Percentiles rank a stretch among this genome's conserved stretches.
Evolutionary conservation across 2,888 invertebrate species (phyloP).

Genomic region (Cephonodes hylas): DNA sequence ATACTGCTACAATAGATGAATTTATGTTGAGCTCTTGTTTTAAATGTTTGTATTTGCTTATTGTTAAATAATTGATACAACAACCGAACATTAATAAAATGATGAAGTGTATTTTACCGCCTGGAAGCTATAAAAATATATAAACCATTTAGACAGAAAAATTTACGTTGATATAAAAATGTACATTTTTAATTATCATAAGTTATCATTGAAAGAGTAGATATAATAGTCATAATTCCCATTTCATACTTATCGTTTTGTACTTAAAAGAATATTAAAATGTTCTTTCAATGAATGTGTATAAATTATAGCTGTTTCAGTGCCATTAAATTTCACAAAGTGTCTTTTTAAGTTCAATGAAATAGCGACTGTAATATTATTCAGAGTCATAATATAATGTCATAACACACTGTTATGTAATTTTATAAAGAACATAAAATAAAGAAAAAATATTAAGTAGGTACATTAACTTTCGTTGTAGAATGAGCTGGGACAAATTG

Average conservation of each 20-base stretch:
- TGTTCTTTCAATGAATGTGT: not conserved
- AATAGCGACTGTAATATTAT: not conserved
- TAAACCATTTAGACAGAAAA: conserved; percentile 31
- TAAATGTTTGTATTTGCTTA: no score
- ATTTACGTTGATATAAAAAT: conserved; percentile 33
- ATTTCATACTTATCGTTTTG: conserved; percentile 10
- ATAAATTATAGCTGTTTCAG: conserved; percentile 36
- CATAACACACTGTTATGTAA: not conserved
- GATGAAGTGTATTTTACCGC: conserved; percentile 17
- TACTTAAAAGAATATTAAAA: conserved; percentile 1
- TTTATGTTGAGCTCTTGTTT: not conserved
- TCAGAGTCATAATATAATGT: not conserved
- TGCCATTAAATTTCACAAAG: not conserved
- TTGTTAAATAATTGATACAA: no score
- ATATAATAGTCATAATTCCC: not conserved
- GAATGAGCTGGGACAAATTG: conserved; percentile 56
- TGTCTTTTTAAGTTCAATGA: not conserved
- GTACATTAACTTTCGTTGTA: not conserved
- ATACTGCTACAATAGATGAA: no score
- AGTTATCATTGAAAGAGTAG: not conserved
- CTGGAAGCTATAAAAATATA: conserved; percentile 32
- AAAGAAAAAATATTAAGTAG: not conserved
- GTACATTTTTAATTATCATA: conserved; percentile 21
- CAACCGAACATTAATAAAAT: no score
- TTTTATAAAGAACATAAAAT: not conserved